These are phyloP conservation scores for Excalfactoria chinensis DNA, from an alignment of 2,113 vertebrate species.

Conservation along the genomic window DNA sequence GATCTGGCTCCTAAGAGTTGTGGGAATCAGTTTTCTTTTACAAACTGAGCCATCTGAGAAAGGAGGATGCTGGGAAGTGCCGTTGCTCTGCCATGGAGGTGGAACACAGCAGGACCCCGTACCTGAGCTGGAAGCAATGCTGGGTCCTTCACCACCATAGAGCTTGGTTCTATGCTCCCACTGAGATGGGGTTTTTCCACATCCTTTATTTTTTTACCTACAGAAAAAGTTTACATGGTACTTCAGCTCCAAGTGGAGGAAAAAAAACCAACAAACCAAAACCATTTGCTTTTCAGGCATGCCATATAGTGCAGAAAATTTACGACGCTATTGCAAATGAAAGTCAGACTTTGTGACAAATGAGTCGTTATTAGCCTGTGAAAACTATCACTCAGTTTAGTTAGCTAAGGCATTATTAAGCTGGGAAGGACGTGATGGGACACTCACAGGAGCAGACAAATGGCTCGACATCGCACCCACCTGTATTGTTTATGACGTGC, in stretches of 20 bases:
- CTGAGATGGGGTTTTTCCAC: not conserved
- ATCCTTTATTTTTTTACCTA: no score
- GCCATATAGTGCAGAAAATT: not conserved
- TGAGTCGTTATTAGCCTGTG: slow-evolving; percentile 16
- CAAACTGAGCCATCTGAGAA: not conserved
- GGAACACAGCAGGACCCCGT: no score
- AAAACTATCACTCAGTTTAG: slow-evolving; percentile 26
- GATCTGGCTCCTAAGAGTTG: not conserved
- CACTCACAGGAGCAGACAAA: slow-evolving; percentile 6
- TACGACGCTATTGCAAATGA: not conserved
- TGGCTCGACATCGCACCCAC: not conserved
- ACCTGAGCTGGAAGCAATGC: no score
- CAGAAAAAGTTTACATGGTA: not conserved
- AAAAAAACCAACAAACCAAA: not conserved
- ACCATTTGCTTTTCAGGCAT: not conserved
- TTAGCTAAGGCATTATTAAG: not conserved
- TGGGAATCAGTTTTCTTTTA: not conserved
- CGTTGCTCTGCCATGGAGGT: no score
- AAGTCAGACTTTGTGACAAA: slow-evolving; percentile 35
- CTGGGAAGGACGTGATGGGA: not conserved
- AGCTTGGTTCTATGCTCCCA: not conserved
- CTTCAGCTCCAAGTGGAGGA: not conserved
- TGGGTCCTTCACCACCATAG: no score
- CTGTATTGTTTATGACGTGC: not conserved
- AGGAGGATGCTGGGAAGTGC: no score